Evolutionary conservation across 2,113 vertebrate genomes (phyloP).

Genomic region (Empidonax alnorum): DNA sequence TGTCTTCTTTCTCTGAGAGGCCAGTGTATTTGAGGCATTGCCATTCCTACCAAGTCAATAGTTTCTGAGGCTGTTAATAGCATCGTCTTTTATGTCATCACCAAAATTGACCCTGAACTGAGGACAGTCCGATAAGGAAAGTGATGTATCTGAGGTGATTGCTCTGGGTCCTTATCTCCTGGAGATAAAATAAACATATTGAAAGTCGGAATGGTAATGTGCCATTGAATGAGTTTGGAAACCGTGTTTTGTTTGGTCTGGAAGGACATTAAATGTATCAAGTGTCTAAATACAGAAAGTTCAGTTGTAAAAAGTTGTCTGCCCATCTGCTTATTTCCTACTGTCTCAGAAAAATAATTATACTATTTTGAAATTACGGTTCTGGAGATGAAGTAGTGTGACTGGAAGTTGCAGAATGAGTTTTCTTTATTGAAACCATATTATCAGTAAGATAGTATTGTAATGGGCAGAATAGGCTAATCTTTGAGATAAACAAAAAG

Average conservation of each 20-base stretch:
- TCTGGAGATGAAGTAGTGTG: background rate
- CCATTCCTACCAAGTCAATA: background rate
- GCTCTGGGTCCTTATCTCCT: background rate
- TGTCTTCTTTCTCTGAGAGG: background rate
- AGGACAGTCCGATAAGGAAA: background rate
- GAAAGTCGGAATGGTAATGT: background rate
- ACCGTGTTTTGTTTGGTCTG: background rate
- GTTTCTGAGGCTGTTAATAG: background rate
- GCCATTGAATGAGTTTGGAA: background rate
- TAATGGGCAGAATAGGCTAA: background rate
- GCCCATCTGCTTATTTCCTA: background rate
- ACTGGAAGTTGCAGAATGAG: background rate
- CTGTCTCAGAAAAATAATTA: background rate
- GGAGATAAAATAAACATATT: slow-evolving; percentile 22
- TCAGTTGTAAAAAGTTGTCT: background rate
- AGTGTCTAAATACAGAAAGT: background rate
- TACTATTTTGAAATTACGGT: background rate
- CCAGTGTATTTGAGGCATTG: background rate
- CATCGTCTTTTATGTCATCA: background rate
- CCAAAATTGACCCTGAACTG: background rate
- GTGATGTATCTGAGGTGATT: background rate
- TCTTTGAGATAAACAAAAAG: background rate
- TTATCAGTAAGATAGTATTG: background rate
- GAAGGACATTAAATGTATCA: background rate
- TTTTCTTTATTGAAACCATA: background rate